Evolutionary conservation across 2,888 invertebrate species (phyloP).

Genomic region (Eurytoma adleriae): DNA sequence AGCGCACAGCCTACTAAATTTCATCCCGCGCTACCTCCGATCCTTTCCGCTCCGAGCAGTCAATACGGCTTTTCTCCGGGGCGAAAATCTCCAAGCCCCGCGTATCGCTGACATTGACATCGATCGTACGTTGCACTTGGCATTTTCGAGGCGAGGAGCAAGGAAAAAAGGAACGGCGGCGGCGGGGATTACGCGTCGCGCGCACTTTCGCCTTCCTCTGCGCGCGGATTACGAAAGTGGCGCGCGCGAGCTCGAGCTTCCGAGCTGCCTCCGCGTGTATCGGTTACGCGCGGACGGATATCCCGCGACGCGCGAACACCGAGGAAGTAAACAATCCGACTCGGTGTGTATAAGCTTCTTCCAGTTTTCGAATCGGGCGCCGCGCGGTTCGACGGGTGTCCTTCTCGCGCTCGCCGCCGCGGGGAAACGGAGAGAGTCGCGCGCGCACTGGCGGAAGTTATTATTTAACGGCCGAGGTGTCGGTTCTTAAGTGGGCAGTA

Average conservation of each 20-base stretch:
- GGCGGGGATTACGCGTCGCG: not conserved
- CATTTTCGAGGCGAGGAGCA: no score
- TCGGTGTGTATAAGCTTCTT: no score
- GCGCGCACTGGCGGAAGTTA: no score
- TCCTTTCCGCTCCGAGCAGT: not conserved
- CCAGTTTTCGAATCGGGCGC: no score
- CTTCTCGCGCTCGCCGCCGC: no score
- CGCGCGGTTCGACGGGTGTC: no score
- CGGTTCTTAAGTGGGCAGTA: no score
- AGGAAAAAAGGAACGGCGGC: not conserved
- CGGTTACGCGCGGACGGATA: conserved; percentile 8
- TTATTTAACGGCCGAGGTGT: no score
- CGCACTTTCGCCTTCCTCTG: conserved; percentile 35
- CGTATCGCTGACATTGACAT: conserved; percentile 40
- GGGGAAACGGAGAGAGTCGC: no score
- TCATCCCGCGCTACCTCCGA: not conserved
- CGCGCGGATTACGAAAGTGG: not conserved
- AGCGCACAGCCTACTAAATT: not conserved
- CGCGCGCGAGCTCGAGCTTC: not conserved
- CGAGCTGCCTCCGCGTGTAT: conserved; percentile 1
- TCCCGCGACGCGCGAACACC: no score
- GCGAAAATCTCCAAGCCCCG: not conserved
- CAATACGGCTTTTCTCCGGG: not conserved
- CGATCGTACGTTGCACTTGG: conserved; percentile 43
- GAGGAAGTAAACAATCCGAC: no score